phyloP scores from a whole-genome alignment of 2,888 invertebrate genomes.

The Sylvicola fuscatus region DNA sequence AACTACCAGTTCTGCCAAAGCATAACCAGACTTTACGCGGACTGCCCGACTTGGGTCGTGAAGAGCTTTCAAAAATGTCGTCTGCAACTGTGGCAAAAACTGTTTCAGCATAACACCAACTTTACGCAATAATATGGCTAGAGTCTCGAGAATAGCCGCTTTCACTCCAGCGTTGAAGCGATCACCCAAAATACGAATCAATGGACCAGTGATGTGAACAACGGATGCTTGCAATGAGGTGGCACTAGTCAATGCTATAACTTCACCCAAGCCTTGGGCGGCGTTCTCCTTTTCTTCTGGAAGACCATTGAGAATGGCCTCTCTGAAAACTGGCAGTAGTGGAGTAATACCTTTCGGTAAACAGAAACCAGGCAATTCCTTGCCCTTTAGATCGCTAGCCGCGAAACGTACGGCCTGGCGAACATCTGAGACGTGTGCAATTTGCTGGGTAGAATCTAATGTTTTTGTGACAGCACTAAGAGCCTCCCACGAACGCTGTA shows the following conservation, averaged over 20 bases:
- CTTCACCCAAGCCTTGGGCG: constrained; percentile 68
- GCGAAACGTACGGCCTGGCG: constrained; percentile 85
- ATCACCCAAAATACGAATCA: constrained; percentile 93
- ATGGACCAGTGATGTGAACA: constrained; percentile 90
- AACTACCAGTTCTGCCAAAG: constrained; percentile 67
- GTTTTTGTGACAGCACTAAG: constrained; percentile 75
- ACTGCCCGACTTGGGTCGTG: constrained; percentile 77
- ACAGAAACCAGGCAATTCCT: constrained; percentile 78
- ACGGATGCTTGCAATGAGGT: constrained; percentile 86
- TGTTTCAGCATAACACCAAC: constrained; percentile 91
- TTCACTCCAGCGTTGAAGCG: constrained; percentile 87
- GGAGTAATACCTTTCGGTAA: constrained; percentile 87
- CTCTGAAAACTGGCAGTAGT: constrained; percentile 84
- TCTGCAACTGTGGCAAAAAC: constrained; percentile 95
- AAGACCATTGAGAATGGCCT: constrained; percentile 85
- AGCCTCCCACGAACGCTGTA: constrained; percentile 81
- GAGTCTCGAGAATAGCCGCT: constrained; percentile 84
- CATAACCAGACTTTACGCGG: constrained; percentile 71
- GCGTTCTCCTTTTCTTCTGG: constrained; percentile 94
- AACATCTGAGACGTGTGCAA: constrained; percentile 72
- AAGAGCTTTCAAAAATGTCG: constrained; percentile 89
- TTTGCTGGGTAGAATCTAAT: constrained; percentile 64
- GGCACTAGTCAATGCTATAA: constrained; percentile 44
- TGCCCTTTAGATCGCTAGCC: constrained; percentile 60
- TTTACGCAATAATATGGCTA: constrained; percentile 81